Conservation (phyloP, 2,113 vertebrate genomes). For the Maccullochella peelii region DNA sequence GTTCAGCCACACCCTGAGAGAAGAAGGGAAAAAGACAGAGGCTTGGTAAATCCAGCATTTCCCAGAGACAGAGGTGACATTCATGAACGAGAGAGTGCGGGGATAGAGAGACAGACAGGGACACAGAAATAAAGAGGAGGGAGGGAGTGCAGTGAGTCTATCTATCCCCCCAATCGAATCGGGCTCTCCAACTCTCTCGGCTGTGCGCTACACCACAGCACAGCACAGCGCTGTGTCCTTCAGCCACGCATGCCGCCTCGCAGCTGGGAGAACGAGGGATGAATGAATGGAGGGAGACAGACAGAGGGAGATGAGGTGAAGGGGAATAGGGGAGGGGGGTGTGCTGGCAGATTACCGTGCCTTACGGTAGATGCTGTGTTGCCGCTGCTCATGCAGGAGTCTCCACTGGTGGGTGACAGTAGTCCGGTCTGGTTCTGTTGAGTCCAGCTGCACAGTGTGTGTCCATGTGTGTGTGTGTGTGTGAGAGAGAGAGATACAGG, state of each 20-base stretch:
- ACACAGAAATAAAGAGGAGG: conserved; percentile 35
- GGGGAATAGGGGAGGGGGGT: neutral
- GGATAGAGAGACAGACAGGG: conserved; percentile 53
- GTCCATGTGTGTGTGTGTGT: conserved; percentile 31
- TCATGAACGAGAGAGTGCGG: conserved; percentile 73
- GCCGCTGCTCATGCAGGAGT: conserved; percentile 33
- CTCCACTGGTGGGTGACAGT: conserved; percentile 62
- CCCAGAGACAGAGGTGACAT: conserved; percentile 84
- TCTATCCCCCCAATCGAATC: conserved; percentile 54
- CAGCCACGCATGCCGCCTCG: conserved; percentile 73
- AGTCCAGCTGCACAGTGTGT: conserved; percentile 48
- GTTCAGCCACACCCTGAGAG: conserved; percentile 71
- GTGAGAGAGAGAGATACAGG: conserved; percentile 2
- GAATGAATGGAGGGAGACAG: conserved; percentile 71
- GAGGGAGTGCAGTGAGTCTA: conserved; percentile 66
- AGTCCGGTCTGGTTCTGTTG: conserved; percentile 54
- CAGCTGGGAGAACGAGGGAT: conserved; percentile 71
- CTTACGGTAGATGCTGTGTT: conserved; percentile 53
- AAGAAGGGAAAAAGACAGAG: conserved; percentile 38
- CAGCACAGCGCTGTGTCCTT: conserved; percentile 81
- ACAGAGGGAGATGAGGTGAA: conserved; percentile 18
- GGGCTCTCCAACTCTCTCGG: conserved; percentile 72
- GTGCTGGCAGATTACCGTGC: conserved; percentile 60
- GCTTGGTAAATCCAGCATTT: conserved; percentile 78
- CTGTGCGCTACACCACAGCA: conserved; percentile 60